phyloP scores from a whole-genome alignment of 1,140 invertebrate species.

The Telenomus remus region DNA sequence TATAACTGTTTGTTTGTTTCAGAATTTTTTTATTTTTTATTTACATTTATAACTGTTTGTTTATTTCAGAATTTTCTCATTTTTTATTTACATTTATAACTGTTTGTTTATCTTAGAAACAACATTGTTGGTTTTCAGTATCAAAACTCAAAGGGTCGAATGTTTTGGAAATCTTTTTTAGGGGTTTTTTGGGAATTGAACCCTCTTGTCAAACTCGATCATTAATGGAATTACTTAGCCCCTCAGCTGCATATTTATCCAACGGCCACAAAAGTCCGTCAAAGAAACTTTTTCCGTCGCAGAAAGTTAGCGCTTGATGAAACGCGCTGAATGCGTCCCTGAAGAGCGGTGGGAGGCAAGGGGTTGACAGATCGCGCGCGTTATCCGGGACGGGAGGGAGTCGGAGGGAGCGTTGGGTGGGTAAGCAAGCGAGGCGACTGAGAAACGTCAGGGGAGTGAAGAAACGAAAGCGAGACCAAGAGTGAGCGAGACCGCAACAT shows the following conservation, averaged over 20 bases:
- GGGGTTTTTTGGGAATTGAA: constrained; percentile 4
- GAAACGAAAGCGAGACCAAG: constrained; percentile 48
- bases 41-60: too few relatives aligned
- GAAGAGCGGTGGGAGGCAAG: constrained; percentile 28
- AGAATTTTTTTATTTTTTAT: too few relatives aligned
- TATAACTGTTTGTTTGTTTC: too few relatives aligned
- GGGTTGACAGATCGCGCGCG: constrained; percentile 57
- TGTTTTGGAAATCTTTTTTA: too few relatives aligned
- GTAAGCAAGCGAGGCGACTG: constrained; percentile 48
- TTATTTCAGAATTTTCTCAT: too few relatives aligned
- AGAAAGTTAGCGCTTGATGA: constrained; percentile 43
- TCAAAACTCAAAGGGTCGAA: too few relatives aligned
- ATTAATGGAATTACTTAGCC: constrained; percentile 32
- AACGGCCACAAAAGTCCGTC: constrained; percentile 37
- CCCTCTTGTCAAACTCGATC: constrained; percentile 29
- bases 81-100: too few relatives aligned
- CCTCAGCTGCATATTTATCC: constrained; percentile 35
- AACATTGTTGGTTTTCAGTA: too few relatives aligned
- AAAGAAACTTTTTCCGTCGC: constrained; percentile 42
- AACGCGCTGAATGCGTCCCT: constrained; percentile 49
- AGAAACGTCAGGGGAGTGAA: constrained; percentile 39
- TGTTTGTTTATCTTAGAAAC: too few relatives aligned
- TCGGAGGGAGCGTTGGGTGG: constrained; percentile 52
- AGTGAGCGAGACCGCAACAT: constrained; percentile 9
- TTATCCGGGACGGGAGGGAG: constrained; percentile 45